Evolutionary conservation across 2,888 invertebrate genomes (phyloP).

Genomic region (Diaperis boleti): DNA sequence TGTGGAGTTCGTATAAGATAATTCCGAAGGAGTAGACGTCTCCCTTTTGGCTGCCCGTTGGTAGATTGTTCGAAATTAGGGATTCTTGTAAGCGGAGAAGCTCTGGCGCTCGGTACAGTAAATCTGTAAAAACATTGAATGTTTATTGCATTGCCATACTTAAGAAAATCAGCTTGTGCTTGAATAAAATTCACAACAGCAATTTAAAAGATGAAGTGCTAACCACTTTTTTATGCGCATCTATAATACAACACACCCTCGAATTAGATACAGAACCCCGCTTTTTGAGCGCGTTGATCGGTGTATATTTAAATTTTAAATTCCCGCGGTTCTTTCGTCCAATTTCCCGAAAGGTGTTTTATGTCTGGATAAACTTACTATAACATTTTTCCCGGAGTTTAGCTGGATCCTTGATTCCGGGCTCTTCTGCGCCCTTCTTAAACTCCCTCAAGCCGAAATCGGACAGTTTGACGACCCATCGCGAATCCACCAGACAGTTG

Average conservation of each 20-base stretch:
- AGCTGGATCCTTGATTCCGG: conserved; percentile 70
- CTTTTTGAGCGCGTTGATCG: too few relatives aligned
- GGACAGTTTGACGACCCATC: conserved; percentile 94
- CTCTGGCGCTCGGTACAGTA: conserved; percentile 87
- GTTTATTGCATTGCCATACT: neutral
- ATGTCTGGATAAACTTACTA: conserved; percentile 69
- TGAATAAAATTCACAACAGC: neutral
- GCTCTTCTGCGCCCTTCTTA: conserved; percentile 79
- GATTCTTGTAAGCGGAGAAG: conserved; percentile 70
- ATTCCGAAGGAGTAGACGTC: conserved; percentile 91
- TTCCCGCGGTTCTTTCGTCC: neutral
- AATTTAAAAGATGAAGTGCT: neutral
- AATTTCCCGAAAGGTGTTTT: conserved; percentile 7
- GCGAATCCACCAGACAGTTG: conserved; percentile 93
- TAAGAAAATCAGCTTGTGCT: too few relatives aligned
- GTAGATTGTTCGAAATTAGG: conserved; percentile 49
- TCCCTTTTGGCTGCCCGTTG: conserved; percentile 77
- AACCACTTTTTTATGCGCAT: neutral
- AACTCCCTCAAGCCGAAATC: conserved; percentile 94
- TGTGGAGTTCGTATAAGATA: conserved; percentile 89
- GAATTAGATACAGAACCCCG: too few relatives aligned
- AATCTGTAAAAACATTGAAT: conserved; percentile 66
- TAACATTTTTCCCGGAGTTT: conserved; percentile 76
- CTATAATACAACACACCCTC: neutral
- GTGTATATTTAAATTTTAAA: conserved; percentile 23